Base-by-base conservation (phyloP, 2,797 vertebrate genomes). In the Enteromius anoplus region DNA sequence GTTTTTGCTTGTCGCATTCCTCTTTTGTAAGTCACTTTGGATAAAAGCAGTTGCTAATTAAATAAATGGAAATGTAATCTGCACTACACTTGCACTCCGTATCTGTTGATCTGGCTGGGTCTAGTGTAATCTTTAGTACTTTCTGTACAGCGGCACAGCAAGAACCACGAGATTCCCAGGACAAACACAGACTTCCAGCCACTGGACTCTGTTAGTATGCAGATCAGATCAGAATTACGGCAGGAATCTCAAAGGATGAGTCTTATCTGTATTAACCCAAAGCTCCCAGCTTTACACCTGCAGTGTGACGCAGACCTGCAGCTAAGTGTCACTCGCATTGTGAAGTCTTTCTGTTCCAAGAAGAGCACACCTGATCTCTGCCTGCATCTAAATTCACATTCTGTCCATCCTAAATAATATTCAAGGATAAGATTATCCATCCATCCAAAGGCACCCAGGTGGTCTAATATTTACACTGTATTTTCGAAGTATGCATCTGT, bases 201-300 rank as follows among this genome's bases (percentile, higher is more conserved):
- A 10, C 75, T 65, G 76, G 47, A 68, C 29, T 55, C 4, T 51
- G 62, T 66, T 68, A 29, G 29, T 17, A 68, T 23, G 29, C 77
- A 26, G 32, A 66, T 78, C 76, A 78, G 40, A 65, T 15, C 29
- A 26, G 37, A 77, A 47, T 47, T 6, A 34, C 26, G 37, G 21
- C 29, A 51, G 40, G 4, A 37, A 37, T 66, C 45, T 37, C 19
- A 49, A 29, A n/a, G 40, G 75, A 78, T 60, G 53, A 23, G 17
- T 62, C 37, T 45, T 60, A 40, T 78, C 58, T 34, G 29, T 78
- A 40, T 37, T 62, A 23, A 34, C 42, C 26, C 58, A n/a, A 49
- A 49, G 17, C 73, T 76, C 34, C 14, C 34, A 17, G 14, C 42
- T 66, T 78, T 78, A 45, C 40, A 77, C 15, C 75, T 45, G 55